These are phyloP conservation scores for Propithecus deckenii DNA, from an alignment of 2,797 vertebrate genomes.

Conservation along the genomic window DNA sequence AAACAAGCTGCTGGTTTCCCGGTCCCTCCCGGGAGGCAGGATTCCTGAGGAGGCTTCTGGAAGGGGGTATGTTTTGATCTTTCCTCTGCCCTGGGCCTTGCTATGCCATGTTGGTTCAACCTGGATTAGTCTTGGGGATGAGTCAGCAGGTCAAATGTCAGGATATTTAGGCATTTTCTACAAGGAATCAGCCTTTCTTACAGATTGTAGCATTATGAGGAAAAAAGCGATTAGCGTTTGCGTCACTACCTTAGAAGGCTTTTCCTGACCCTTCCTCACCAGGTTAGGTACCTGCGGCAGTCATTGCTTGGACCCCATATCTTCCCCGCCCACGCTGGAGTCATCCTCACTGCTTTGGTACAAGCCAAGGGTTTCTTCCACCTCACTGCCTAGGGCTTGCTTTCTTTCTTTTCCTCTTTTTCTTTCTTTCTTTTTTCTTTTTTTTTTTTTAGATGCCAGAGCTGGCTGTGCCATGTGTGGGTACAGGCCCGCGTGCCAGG, in stretches of 20 bases:
- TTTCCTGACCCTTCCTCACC: background rate
- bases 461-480: accelerated
- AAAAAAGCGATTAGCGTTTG: background rate
- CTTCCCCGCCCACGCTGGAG: background rate
- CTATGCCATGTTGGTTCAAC: background rate
- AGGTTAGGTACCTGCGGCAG: background rate
- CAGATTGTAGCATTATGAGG: background rate
- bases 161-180: background rate
- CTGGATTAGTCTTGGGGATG: background rate
- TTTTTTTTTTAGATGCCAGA: background rate
- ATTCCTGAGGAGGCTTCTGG: background rate
- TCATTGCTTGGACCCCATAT: accelerated
- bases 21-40: background rate
- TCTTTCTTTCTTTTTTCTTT: background rate
- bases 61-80: background rate
- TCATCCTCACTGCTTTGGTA: background rate
- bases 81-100: background rate
- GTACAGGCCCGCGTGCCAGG: background rate
- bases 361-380: background rate
- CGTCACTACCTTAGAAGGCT: background rate
- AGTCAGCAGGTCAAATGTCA: background rate
- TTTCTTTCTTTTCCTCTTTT: too few species aligned
- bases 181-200: background rate
- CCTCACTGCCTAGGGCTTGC: too few species aligned
- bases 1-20: background rate